Evolutionary conservation across 2,113 vertebrate species (phyloP), one percentile per base, ranked within the genome.

Genomic region (Pelobates fuscus): DNA sequence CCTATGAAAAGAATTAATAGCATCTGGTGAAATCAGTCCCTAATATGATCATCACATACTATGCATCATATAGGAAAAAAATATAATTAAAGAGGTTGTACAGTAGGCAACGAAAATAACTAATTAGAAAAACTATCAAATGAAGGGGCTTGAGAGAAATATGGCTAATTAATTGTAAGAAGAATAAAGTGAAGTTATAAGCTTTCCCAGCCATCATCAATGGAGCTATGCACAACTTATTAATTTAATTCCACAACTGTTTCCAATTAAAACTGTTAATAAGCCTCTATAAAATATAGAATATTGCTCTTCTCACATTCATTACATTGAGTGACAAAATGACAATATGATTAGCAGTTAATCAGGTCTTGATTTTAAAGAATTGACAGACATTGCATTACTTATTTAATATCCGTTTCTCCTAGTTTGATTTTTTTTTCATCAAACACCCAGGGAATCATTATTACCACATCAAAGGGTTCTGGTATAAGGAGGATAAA

Each of bases 401-500:
- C 89, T 94, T 90, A 91, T 94, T 94, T 96, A 94, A 97, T 98
- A 95, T 97, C 92, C 93, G 94, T 88, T 93, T 94, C 90, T 92
- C 90, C 84, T 87, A 89, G 32, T 37, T 37, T 37, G 1, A 37
- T 37, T 6, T 37, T 84, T 74, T 86, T 87, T 84, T 67, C 73
- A 52, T 82, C 85, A 84, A 89, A 85, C 89, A 90, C 85, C 85
- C 85, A 86, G 89, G 90, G 94, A 96, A 95, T 96, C 96, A 94
- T 92, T 91, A 94, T 94, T 92, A 95, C 96, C 95, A 95, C 92
- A 95, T 97, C 94, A 96, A 96, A 97, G 92, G 84, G 89, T 90
- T 91, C 85, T 88, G 89, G 93, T 95, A 93, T 96, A 95, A 90
- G 89, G 89, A 88, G 86, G 84, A 92, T 93, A 93, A 85, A 94